Evolutionary conservation across 2,797 vertebrate genomes (phyloP).

Genomic region (Myripristis murdjan): DNA sequence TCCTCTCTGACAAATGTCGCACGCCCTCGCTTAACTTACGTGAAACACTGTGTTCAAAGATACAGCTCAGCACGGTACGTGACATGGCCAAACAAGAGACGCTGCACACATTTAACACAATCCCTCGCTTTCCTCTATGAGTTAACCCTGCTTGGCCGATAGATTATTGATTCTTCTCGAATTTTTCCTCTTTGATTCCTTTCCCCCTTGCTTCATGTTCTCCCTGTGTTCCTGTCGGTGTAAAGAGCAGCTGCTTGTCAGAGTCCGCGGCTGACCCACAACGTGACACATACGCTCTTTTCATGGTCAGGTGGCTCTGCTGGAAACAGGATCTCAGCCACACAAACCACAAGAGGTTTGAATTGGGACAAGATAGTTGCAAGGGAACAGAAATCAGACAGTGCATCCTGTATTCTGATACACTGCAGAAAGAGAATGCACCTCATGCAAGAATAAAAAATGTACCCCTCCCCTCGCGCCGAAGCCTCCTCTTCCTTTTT

Average conservation of each 20-base stretch:
- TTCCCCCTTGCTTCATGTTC: background rate
- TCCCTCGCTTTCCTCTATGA: background rate
- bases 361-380: constrained; percentile 79
- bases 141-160: background rate
- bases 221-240: constrained; percentile 39
- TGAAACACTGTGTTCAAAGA: background rate
- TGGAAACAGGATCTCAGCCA: constrained; percentile 84
- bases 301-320: constrained; percentile 81
- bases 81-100: background rate
- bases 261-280: constrained; percentile 58
- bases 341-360: constrained; percentile 83
- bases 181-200: background rate
- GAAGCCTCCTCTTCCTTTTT: constrained; percentile 70
- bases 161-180: constrained; percentile 1
- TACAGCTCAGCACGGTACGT: background rate
- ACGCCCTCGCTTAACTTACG: background rate
- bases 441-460: constrained; percentile 66
- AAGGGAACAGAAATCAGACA: constrained; percentile 73
- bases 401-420: constrained; percentile 81
- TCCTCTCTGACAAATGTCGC: constrained; percentile 45
- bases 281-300: constrained; percentile 79
- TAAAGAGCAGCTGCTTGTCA: constrained; percentile 72
- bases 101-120: background rate
- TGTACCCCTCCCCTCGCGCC: constrained; percentile 35
- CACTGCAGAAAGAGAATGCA: constrained; percentile 65